Conservation (phyloP, 2,113 vertebrate species). For the Charadrius vociferus region DNA sequence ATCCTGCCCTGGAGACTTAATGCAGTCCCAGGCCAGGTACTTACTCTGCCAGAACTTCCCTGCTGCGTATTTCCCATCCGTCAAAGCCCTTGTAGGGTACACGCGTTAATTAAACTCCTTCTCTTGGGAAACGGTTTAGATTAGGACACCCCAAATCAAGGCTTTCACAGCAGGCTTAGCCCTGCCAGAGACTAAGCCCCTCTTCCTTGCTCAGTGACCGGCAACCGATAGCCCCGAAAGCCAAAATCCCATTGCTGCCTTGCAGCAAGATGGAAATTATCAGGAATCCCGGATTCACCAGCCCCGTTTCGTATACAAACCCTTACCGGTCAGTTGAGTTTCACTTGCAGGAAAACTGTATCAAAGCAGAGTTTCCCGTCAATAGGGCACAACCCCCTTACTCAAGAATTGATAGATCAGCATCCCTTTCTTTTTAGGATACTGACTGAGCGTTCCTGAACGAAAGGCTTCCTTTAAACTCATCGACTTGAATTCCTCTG, state of each 20-base stretch:
- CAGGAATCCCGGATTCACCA: background rate
- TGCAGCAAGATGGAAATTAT: background rate
- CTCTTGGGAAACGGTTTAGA: background rate
- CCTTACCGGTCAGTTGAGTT: background rate
- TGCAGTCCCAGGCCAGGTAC: background rate
- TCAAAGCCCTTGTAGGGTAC: background rate
- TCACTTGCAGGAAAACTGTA: background rate
- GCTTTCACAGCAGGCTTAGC: background rate
- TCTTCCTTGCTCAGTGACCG: background rate
- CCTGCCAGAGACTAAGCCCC: background rate
- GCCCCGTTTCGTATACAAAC: background rate
- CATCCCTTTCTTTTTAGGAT: background rate
- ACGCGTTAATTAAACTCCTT: background rate
- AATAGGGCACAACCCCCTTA: background rate
- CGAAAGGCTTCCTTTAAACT: background rate
- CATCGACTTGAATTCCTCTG: background rate
- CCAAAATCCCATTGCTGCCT: background rate
- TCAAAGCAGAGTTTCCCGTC: background rate
- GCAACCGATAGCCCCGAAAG: rapidly evolving
- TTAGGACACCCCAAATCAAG: background rate
- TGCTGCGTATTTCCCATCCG: background rate
- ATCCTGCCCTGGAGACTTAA: background rate
- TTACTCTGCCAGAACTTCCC: background rate
- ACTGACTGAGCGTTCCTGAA: background rate
- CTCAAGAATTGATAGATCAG: background rate